These are phyloP conservation scores for Cherax quadricarinatus DNA, from an alignment of 1,140 invertebrate genomes.

Conservation along the genomic window DNA sequence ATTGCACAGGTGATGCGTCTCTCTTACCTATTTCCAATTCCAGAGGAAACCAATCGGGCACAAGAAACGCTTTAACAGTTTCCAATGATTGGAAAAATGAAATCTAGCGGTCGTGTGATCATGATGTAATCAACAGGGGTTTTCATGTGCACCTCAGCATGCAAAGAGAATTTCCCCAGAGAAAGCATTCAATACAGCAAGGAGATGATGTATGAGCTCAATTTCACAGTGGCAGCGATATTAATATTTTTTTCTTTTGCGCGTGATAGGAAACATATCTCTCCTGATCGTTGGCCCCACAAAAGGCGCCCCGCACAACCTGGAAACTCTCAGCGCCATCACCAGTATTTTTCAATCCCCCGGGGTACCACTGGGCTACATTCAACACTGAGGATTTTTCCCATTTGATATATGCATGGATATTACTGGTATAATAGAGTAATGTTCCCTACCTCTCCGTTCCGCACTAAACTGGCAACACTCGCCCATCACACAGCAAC, in stretches of 20 bases:
- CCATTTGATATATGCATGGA: no score
- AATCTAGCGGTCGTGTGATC: neutral
- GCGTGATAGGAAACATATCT: conserved; percentile 6
- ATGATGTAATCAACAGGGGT: neutral
- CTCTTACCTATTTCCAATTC: neutral
- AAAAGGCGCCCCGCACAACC: no score
- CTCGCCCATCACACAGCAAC: no score
- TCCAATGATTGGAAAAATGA: neutral
- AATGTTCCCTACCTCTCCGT: no score
- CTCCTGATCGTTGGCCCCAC: neutral
- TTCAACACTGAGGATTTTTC: neutral
- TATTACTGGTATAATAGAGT: no score
- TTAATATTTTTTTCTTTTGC: conserved; percentile 10
- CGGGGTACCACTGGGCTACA: neutral
- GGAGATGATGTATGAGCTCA: conserved; percentile 18
- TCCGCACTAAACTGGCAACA: no score
- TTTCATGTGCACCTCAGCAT: neutral
- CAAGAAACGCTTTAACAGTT: neutral
- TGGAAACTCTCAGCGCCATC: no score
- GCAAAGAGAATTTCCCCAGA: neutral
- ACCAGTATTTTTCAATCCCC: neutral
- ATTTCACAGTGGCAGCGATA: neutral
- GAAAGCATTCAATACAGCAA: neutral
- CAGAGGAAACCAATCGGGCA: neutral
- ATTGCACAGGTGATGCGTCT: neutral